These are phyloP conservation scores for Aquatica leii DNA, from an alignment of 2,888 invertebrate species.

Conservation along the genomic window DNA sequence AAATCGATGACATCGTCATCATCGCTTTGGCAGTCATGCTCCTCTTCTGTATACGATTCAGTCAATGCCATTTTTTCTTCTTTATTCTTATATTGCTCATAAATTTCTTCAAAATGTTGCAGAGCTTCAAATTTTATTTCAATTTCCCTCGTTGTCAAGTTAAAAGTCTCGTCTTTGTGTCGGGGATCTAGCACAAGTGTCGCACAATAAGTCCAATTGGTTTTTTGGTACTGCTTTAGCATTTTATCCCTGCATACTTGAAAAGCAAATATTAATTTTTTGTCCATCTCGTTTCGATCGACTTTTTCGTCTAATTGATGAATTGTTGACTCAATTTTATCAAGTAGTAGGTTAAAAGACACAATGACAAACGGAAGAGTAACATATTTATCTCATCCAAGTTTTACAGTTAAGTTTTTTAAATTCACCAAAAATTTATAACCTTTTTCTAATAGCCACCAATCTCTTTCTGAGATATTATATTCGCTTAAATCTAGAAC, in stretches of 20 bases:
- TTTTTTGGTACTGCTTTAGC: constrained; percentile 43
- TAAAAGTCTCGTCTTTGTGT: constrained; percentile 44
- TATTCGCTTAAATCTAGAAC: constrained; percentile 1
- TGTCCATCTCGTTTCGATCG: constrained; percentile 36
- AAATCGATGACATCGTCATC: constrained; percentile 1
- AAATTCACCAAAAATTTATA: constrained; percentile 8
- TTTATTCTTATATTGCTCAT: constrained; percentile 1
- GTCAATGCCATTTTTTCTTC: constrained; percentile 6
- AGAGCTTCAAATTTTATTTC: constrained; percentile 11
- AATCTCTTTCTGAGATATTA: constrained; percentile 9
- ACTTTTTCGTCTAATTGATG: constrained; percentile 34
- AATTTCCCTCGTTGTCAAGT: constrained; percentile 37
- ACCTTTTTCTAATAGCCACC: constrained; percentile 6
- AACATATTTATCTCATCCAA: constrained; percentile 41
- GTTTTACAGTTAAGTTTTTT: not conserved
- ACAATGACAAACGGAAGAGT: no score
- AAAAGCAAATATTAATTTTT: constrained; percentile 36
- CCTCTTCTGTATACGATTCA: not conserved
- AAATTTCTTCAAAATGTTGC: constrained; percentile 7
- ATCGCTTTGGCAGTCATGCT: not conserved
- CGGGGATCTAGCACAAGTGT: constrained; percentile 43
- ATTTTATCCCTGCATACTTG: constrained; percentile 42
- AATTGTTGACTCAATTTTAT: constrained; percentile 38
- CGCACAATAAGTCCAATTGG: constrained; percentile 45
- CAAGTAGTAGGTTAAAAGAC: constrained; percentile 37